Percentiles rank a stretch among this genome's conserved stretches.
These are phyloP conservation scores for Volucella inflata DNA, from an alignment of 2,888 invertebrate genomes.

Conservation along the genomic window DNA sequence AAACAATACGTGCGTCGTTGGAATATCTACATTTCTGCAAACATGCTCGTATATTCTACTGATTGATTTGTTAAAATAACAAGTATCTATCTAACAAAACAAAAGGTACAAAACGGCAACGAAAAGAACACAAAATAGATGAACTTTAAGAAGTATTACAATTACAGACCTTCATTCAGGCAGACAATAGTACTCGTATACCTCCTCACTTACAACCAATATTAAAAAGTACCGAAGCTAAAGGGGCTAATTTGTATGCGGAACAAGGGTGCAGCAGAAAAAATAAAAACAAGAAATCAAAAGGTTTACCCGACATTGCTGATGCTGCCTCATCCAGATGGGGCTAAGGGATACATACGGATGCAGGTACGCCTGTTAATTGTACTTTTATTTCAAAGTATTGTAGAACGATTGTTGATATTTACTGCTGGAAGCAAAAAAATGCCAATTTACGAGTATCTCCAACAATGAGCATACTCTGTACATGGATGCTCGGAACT, in stretches of 20 bases:
- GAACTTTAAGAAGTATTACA: background rate
- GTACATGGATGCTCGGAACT: background rate
- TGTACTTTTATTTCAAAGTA: slow-evolving; percentile 52
- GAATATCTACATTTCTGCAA: slow-evolving; percentile 3
- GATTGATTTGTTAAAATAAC: slow-evolving; percentile 31
- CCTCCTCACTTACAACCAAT: background rate
- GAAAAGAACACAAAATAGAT: too few species aligned
- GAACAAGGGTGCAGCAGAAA: background rate
- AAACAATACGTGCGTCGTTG: background rate
- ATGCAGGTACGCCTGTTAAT: slow-evolving; percentile 34
- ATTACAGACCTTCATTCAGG: slow-evolving; percentile 3
- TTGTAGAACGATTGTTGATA: slow-evolving; percentile 63
- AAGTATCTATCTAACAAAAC: background rate
- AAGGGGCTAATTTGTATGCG: slow-evolving; percentile 33
- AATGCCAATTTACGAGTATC: slow-evolving; percentile 39
- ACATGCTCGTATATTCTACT: slow-evolving; percentile 37
- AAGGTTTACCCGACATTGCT: background rate
- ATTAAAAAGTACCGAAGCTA: background rate
- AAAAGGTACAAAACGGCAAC: background rate
- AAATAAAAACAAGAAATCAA: background rate
- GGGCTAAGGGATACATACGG: background rate
- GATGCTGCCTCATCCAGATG: too few species aligned
- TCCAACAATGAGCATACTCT: background rate
- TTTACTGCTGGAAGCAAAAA: slow-evolving; percentile 54
- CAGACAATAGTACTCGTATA: too few species aligned